Evolutionary conservation across 2,888 invertebrate genomes (phyloP).

Genomic region (Clostera curtula): DNA sequence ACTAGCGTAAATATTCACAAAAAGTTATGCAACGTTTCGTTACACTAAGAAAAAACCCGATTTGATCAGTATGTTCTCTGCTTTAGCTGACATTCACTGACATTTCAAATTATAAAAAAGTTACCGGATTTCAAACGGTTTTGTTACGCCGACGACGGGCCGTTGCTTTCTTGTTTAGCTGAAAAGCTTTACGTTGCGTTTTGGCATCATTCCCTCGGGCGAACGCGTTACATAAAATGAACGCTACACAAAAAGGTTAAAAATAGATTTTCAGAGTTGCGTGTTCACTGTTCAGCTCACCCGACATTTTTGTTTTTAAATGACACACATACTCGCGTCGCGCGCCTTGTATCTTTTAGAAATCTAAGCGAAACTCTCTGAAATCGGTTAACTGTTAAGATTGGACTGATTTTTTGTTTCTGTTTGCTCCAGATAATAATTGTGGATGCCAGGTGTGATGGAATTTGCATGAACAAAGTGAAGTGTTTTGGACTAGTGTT

Average conservation of each 20-base stretch:
- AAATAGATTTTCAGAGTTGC: constrained; percentile 65
- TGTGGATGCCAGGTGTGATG: constrained; percentile 11
- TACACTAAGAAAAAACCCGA: too few relatives aligned
- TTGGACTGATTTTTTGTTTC: constrained; percentile 53
- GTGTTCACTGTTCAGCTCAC: constrained; percentile 55
- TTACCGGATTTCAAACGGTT: constrained; percentile 63
- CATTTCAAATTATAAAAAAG: constrained; percentile 52
- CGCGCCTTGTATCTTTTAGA: constrained; percentile 49
- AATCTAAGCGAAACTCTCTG: constrained; percentile 62
- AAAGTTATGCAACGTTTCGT: too few relatives aligned
- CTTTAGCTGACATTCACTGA: constrained; percentile 18
- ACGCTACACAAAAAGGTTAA: constrained; percentile 61
- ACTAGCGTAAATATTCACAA: too few relatives aligned
- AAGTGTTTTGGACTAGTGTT: constrained; percentile 17
- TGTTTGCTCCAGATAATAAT: constrained; percentile 29
- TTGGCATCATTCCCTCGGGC: constrained; percentile 69
- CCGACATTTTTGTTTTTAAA: constrained; percentile 68
- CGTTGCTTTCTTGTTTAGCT: constrained; percentile 27
- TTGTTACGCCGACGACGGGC: constrained; percentile 18
- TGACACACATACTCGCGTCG: constrained; percentile 60
- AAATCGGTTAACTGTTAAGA: constrained; percentile 56
- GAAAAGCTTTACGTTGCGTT: constrained; percentile 46
- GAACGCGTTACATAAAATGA: constrained; percentile 59
- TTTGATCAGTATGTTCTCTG: too few relatives aligned
- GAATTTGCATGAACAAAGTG: constrained; percentile 8